Evolutionary conservation across 2,888 invertebrate species (phyloP), one percentile per base, ranked within the genome.

Genomic region (Polydrusus pterygomalis): DNA sequence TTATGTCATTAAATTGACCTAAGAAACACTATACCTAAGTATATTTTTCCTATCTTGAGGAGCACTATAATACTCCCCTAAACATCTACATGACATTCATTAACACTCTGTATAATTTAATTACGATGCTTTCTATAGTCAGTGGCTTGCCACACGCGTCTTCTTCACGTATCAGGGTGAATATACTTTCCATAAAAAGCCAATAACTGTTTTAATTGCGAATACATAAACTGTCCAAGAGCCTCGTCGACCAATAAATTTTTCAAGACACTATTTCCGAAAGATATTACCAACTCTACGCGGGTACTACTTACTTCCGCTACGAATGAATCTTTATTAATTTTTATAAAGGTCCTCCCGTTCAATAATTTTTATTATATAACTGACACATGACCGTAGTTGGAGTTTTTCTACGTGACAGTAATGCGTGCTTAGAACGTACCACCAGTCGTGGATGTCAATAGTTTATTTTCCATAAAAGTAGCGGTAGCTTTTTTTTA

Each of bases 181-280:
- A 70, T 67, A 75, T 9, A 70, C 75, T 49, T 43, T 75, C 75
- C 71, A 34, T 67, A 75, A 67, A 67, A 65, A 70, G 70, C 62
- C 70, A 67, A 75, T 75, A 75, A 75, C 75, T 75, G 75, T 75
- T 54, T 47, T 25, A 18, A 13, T 47, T 47, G 40, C 60, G 18
- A 54, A 54, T 34, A 34, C 56, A n/a, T n/a, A 58, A 34, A 8
- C 15, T 15, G 20, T 34, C 56, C 18, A 10, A 15, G 56, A 13
- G 10, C 17, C 15, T 47, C 20, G 13, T 40, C 54, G 17, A 45
- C 63, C 73, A 62, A 73, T 68, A 40, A 51, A 13, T 17, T 15
- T 51, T 34, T 60, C 54, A 51, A 69, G 69, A 49, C 11, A 54
- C 56, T 63, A 68, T 74, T 75, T 75, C 75, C 75, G 75, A 71